A percentile compares a stretch with the other conserved stretches of the same genome.
phyloP scores from a whole-genome alignment of 2,797 vertebrate genomes.

The Crocodylus rhombifer region DNA sequence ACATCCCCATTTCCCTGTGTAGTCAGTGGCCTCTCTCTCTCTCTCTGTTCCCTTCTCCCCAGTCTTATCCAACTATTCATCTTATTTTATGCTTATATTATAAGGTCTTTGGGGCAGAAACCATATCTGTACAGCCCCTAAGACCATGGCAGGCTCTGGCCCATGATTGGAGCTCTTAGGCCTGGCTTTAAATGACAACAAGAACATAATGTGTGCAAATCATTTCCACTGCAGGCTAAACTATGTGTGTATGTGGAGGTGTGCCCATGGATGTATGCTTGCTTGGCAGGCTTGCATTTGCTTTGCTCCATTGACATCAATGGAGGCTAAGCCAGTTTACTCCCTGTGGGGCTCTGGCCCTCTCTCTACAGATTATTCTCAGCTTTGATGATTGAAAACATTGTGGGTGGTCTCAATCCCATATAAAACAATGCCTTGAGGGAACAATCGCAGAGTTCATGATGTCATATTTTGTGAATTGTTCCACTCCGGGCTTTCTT shows the following conservation, averaged over 20 bases:
- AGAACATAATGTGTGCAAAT: too few relatives aligned
- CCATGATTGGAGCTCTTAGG: background rate
- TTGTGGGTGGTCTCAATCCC: conserved; percentile 34
- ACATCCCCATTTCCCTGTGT: background rate
- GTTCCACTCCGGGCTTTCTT: background rate
- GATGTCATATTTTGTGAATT: rapidly evolving
- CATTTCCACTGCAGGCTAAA: background rate
- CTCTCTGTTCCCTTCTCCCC: background rate
- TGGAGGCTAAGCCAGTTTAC: background rate
- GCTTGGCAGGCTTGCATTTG: background rate
- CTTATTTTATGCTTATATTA: background rate
- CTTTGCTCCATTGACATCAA: background rate
- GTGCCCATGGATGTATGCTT: rapidly evolving
- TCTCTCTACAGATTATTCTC: background rate
- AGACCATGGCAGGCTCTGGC: background rate
- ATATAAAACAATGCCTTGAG: background rate
- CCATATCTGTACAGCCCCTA: background rate
- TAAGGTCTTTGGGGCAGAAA: background rate
- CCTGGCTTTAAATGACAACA: background rate
- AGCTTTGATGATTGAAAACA: background rate
- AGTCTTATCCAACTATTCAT: too few relatives aligned
- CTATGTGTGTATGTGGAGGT: rapidly evolving
- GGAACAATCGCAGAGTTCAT: background rate
- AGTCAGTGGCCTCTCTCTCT: background rate
- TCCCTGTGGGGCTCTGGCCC: background rate